Evolutionary conservation across 2,888 invertebrate genomes (phyloP), one percentile per base, ranked within the genome.

Genomic region (Fragum sueziense): DNA sequence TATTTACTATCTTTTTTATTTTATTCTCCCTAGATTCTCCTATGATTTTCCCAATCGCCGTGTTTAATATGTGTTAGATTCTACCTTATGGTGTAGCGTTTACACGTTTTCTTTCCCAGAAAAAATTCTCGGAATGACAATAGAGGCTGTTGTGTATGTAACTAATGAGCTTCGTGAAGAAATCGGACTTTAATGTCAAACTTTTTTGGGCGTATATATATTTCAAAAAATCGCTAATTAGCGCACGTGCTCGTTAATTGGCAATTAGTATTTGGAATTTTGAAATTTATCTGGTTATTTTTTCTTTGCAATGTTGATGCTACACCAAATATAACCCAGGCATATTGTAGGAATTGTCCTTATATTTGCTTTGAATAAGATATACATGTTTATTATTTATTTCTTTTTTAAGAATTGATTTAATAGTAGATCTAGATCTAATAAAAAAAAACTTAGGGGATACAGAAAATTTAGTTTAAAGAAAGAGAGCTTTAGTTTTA

Each of bases 1-100:
- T 77, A 67, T 82, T 82, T 80, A 84, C 80, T 82, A 67, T 76
- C 72, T 76, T 84, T 85, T n/a, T n/a, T 83, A 71, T 77, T 82
- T 87, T 84, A 74, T 82, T 77, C 29, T 7, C 41, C 65, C n/a
- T n/a, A 37, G 41, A 65, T 25, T 41, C 65, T 61, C 41, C 22
- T 41, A 65, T 22, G 34, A 14, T 65, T 65, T 41, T 41, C 41
- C 65, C 65, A 41, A 27, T 37, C 65, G 41, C 65, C 34, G 65
- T 65, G 65, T 65, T 65, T 65, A 65, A 65, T 65, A 65, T 65
- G 65, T 41, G 65, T 65, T 65, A n/a, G n/a, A n/a, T n/a, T n/a
- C n/a, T n/a, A 65, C 65, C 65, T 65, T 61, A 41, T 70, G 54
- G 70, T 70, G 70, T 70, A 54, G 54, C n/a, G 52, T 54, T 31